phyloP scores from a whole-genome alignment of 2,888 invertebrate genomes.

The Embidobia sp. region DNA sequence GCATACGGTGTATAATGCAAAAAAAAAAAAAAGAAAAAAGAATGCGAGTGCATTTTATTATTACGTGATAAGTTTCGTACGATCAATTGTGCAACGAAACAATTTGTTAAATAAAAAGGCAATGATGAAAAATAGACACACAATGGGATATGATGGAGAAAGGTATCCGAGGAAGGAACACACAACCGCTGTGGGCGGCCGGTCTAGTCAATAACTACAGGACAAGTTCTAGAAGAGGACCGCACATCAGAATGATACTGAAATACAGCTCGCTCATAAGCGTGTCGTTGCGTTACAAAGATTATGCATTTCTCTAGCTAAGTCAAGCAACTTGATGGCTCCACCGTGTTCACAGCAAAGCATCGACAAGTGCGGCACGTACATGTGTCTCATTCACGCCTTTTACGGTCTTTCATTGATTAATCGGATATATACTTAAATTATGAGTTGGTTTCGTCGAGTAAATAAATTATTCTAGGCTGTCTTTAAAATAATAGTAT shows the following conservation, averaged over 20 bases:
- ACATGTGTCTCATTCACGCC: conserved; percentile 36
- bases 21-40: too few species aligned
- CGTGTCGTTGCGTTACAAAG: conserved; percentile 31
- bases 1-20: too few species aligned
- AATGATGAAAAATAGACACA: conserved; percentile 34
- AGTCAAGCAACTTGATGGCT: conserved; percentile 66
- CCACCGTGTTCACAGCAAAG: conserved; percentile 39
- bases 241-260: conserved; percentile 64
- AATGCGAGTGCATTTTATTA: neutral
- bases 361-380: conserved; percentile 32
- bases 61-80: conserved; percentile 24
- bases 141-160: conserved; percentile 46
- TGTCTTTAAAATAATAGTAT: too few species aligned
- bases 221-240: conserved; percentile 69
- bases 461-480: too few species aligned
- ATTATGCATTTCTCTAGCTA: conserved; percentile 50
- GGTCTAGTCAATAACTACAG: conserved; percentile 69
- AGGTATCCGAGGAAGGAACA: conserved; percentile 44
- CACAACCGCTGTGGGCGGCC: conserved; percentile 35
- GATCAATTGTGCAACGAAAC: conserved; percentile 42
- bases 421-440: conserved; percentile 18
- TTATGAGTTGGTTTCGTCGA: neutral
- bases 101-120: conserved; percentile 39
- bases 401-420: conserved; percentile 35
- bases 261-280: conserved; percentile 44